Evolutionary conservation across 2,888 invertebrate genomes (phyloP), one percentile per base, ranked within the genome.

Genomic region (Sphaeridia pumilis): DNA sequence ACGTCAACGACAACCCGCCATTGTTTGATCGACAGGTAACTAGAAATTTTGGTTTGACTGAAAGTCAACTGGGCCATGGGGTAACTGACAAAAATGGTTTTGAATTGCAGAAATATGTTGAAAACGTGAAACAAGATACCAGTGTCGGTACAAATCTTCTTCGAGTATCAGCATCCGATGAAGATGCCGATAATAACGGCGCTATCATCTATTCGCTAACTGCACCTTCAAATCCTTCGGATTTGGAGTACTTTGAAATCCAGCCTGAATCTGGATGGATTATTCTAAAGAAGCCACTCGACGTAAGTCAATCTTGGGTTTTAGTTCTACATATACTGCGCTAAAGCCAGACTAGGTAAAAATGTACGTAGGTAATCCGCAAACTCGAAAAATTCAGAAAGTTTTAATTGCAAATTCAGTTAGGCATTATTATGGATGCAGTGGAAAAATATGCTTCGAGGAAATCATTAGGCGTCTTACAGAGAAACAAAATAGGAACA

Each of bases 241-340:
- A 89, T 72, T 78, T 93, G 68, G 89, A 92, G 70, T 92, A 94
- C 74, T 97, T 98, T 72, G 87, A 87, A 71, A 92, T 97, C 66
- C 93, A 94, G 74, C 84, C 88, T 65, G 90, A 93, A 71, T 92
- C 92, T 67, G 95, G 95, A 69, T 94, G 93, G 90, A 93, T 95
- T 70, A 87, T 89, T 57, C 76, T 94, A 67, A 88, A 87, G 76
- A 92, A 90, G 73, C 88, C 92, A 52, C 77, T 95, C 69, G 92
- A 92, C 82, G 92, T 92, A 85, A 90, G 90, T 90, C 28, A n/a
- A n/a, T n/a, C n/a, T n/a, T n/a, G n/a, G n/a, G n/a, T n/a, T 34
- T 28, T 22, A 4, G 5, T 2, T 3, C 14, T n/a, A n/a, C n/a
- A n/a, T n/a, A n/a, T n/a, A n/a, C n/a, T n/a, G n/a, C n/a, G n/a